Conservation (phyloP, 35 echinoderm and acorn worm species). For the Patiria miniata region DNA sequence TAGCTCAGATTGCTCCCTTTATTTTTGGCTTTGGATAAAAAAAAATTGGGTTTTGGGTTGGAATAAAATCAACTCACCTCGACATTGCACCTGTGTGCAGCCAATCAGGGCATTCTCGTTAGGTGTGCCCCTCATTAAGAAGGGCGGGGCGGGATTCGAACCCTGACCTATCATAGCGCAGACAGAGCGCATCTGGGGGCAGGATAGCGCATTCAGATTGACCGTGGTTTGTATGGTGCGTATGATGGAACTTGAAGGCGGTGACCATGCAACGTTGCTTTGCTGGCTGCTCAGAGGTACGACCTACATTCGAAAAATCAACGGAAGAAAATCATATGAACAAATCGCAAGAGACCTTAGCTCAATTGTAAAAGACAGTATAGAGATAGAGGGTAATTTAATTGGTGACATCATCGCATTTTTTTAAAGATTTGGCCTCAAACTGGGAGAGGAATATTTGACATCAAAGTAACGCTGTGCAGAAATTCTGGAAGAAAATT, state of each 20-base stretch:
- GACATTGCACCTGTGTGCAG: constrained; percentile 63
- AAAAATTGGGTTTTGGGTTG: too few species aligned
- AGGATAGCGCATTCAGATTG: background rate
- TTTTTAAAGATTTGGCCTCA: too few species aligned
- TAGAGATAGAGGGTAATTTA: too few species aligned
- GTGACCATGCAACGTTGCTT: constrained; percentile 48
- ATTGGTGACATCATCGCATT: too few species aligned
- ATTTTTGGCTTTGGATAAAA: too few species aligned
- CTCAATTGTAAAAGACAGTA: too few species aligned
- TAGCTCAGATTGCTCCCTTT: too few species aligned
- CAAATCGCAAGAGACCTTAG: too few species aligned
- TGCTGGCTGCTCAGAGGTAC: constrained; percentile 19
- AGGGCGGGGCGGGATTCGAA: constrained; percentile 35
- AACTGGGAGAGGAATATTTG: too few species aligned
- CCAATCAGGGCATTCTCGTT: constrained; percentile 53
- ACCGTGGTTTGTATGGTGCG: constrained; percentile 36
- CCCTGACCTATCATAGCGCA: constrained; percentile 65
- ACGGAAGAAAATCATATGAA: background rate
- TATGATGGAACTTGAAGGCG: constrained; percentile 30
- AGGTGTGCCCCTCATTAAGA: constrained; percentile 57
- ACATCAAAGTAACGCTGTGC: too few species aligned
- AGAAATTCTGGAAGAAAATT: too few species aligned
- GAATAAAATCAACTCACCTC: constrained; percentile 35
- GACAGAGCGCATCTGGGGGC: constrained; percentile 46
- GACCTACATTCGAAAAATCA: background rate